These are phyloP conservation scores for Coregonus ussuriensis DNA, from an alignment of 2,797 vertebrate species.

Conservation along the genomic window DNA sequence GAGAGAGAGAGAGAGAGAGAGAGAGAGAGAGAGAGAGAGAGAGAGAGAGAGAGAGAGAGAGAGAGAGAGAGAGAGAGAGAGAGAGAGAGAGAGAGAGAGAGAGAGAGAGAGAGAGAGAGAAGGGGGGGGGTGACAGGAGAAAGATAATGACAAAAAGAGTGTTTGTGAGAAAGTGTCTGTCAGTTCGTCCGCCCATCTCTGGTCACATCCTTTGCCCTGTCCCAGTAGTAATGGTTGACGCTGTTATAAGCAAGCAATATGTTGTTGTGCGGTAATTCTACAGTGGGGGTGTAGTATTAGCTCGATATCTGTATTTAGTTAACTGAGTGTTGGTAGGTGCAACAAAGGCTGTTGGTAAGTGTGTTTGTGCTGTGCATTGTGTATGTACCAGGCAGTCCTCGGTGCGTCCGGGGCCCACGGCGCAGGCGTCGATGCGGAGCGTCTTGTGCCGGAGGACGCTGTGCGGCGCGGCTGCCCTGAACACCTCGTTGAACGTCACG, in stretches of 20 bases:
- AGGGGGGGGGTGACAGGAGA: not conserved
- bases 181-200: too few species aligned
- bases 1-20: not conserved
- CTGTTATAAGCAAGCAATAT: too few species aligned
- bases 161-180: not conserved
- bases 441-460: conserved; percentile 74
- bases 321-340: too few species aligned
- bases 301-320: not conserved
- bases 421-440: conserved; percentile 76
- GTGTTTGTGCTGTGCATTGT: not conserved
- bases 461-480: conserved; percentile 73
- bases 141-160: too few species aligned
- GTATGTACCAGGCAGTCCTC: conserved; percentile 80
- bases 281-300: too few species aligned
- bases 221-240: too few species aligned
- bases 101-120: too few species aligned
- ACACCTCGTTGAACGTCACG: conserved; percentile 70
- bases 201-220: too few species aligned
- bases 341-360: not conserved
- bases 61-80: not conserved
- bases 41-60: too few species aligned
- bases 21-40: not conserved
- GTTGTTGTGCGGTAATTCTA: too few species aligned
- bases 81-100: not conserved
- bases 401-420: conserved; percentile 54